phyloP scores from a whole-genome alignment of 2,797 vertebrate genomes.

The Emys orbicularis region DNA sequence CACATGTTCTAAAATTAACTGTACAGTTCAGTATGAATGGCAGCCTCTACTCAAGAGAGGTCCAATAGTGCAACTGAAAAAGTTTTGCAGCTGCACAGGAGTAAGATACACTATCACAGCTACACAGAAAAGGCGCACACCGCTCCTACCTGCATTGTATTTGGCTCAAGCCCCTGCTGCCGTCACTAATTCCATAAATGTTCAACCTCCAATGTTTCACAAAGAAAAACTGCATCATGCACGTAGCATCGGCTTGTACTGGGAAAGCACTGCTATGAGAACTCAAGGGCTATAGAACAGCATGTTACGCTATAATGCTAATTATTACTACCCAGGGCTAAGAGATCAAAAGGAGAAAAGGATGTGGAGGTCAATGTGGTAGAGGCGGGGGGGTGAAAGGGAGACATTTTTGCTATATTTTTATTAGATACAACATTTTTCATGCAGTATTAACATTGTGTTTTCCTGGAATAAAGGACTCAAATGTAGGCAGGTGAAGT shows the following conservation, averaged over 20 bases:
- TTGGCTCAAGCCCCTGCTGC: neutral
- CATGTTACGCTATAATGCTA: neutral
- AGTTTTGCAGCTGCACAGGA: rapidly evolving
- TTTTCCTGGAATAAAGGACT: neutral
- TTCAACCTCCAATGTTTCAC: neutral
- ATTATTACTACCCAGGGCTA: neutral
- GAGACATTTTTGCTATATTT: neutral
- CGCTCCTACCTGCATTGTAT: rapidly evolving
- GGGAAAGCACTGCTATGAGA: neutral
- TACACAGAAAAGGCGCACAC: neutral
- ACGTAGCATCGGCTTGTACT: neutral
- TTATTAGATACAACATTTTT: neutral
- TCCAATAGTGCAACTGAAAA: neutral
- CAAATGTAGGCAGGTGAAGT: neutral
- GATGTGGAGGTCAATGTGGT: neutral
- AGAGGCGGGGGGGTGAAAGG: rapidly evolving
- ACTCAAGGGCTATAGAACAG: neutral
- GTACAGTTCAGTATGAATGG: neutral
- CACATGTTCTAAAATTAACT: rapidly evolving
- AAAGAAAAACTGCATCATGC: neutral
- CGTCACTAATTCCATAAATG: neutral
- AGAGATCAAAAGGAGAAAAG: neutral
- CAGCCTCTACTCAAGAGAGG: neutral
- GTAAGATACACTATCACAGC: rapidly evolving
- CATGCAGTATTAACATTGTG: rapidly evolving